Base-by-base conservation (phyloP, 1,140 invertebrate species). In the Sogatella furcifera region DNA sequence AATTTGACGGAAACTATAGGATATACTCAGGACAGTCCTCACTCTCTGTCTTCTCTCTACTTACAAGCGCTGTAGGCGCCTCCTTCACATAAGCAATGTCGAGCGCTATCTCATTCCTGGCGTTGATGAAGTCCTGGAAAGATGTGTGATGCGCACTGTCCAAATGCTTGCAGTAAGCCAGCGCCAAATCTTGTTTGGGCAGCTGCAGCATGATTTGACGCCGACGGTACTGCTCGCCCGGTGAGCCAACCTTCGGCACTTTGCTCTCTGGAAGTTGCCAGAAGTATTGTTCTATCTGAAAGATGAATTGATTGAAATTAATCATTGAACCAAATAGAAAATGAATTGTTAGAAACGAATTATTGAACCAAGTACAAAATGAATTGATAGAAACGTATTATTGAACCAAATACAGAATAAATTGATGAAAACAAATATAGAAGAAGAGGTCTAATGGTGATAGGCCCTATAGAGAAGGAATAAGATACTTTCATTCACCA, bases 151-250 rank as follows among this genome's bases (percentile, higher is more conserved):
- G 81, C 68, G 84, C 76, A 9, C 84, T 74, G 65, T 90, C 88
- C 58, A 96, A 78, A 71, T 95, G 90, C 68, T 88, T 85, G 71
- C 92, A 95, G 70, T 95, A 93, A 55, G 87, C 82, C 64, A 92
- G 75, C 14, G 91, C 89, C 42, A 97, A 78, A 73, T 99, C 96
- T 77, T 98, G 95, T 73, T 92, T 93, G 14, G 95, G 95, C 66
- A 97, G 78, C 75, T 98, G 95, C 55, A 81, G 78, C 57, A 92
- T 86, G 62, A 98, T 76, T 74, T 95, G 89, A 63, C 86, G 81
- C 69, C 90, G 82, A 64, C 92, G 72, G 73, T 84, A 78, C 70
- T 87, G 79, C 74, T 94, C 88, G 28, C 92, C 90, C 46, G 84
- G 76, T 21, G 84, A 83, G 46, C 85, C 86, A 57, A 89, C 70